A percentile compares a stretch with the other conserved stretches of the same genome.
Conservation (phyloP, 2,888 invertebrate genomes). For the Tachystola acroxantha region DNA sequence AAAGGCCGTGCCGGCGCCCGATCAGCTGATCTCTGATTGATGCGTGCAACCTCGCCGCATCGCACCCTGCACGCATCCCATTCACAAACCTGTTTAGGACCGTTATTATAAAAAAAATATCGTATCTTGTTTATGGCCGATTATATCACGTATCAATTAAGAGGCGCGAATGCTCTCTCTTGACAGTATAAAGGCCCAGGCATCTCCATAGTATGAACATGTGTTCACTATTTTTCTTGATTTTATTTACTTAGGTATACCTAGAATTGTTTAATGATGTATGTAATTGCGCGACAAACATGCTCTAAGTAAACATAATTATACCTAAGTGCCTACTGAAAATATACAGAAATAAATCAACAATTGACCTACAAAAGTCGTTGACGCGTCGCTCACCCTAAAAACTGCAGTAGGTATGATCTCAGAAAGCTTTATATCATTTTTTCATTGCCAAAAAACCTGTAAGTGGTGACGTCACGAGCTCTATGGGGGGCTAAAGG, state of each 20-base stretch:
- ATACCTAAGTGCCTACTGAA: not conserved
- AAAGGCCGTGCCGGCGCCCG: slow-evolving; percentile 45
- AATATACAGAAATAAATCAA: not conserved
- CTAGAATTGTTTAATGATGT: too few species aligned
- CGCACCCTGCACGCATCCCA: slow-evolving; percentile 36
- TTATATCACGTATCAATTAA: slow-evolving; percentile 43
- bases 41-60: slow-evolving; percentile 38
- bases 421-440: slow-evolving; percentile 46
- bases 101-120: slow-evolving; percentile 42
- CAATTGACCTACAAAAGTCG: slow-evolving; percentile 12
- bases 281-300: too few species aligned
- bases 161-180: slow-evolving; percentile 7
- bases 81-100: slow-evolving; percentile 55
- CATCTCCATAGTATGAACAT: not conserved
- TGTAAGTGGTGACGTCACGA: slow-evolving; percentile 71
- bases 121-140: slow-evolving; percentile 39
- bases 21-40: slow-evolving; percentile 72
- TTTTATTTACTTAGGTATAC: not conserved
- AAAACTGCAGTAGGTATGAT: slow-evolving; percentile 32
- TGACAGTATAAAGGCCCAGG: too few species aligned
- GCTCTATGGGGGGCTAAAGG: slow-evolving; percentile 55
- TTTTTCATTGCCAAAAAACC: slow-evolving; percentile 67
- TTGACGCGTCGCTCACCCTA: slow-evolving; percentile 14
- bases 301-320: too few species aligned
- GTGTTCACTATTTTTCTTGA: slow-evolving; percentile 1